Percentiles rank a stretch among this genome's conserved stretches.
phyloP scores from a whole-genome alignment of 2,113 vertebrate genomes.

The Petaurus breviceps region DNA sequence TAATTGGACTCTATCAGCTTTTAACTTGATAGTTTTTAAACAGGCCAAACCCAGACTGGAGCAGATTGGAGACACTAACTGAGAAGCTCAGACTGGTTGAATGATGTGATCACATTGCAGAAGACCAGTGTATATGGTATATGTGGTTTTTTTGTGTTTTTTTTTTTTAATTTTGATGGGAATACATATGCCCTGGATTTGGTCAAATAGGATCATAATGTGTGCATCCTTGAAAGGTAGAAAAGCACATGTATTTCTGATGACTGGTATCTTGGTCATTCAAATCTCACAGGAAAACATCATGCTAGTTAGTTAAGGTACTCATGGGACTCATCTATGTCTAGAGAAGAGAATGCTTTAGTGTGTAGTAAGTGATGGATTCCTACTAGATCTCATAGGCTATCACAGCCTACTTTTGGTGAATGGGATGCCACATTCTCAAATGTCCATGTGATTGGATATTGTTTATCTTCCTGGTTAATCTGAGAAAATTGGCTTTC shows the following conservation, averaged over 20 bases:
- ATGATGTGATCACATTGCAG: background rate
- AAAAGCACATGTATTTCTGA: slow-evolving; percentile 26
- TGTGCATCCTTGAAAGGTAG: slow-evolving; percentile 12
- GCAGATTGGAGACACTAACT: slow-evolving; percentile 15
- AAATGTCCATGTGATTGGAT: slow-evolving; percentile 9
- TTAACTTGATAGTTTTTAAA: slow-evolving; percentile 68
- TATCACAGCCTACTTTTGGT: slow-evolving; percentile 24
- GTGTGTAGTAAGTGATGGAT: slow-evolving; percentile 25
- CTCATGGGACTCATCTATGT: slow-evolving; percentile 24
- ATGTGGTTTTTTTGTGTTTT: background rate
- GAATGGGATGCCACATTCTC: slow-evolving; percentile 20
- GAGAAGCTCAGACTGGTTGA: background rate
- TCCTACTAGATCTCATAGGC: slow-evolving; percentile 43
- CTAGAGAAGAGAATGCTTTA: slow-evolving; percentile 33
- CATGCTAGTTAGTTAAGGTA: slow-evolving; percentile 36
- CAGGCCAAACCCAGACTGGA: slow-evolving; percentile 48
- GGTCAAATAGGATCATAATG: background rate
- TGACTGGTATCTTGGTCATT: slow-evolving; percentile 40
- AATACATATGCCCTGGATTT: slow-evolving; percentile 8
- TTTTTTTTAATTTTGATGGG: background rate
- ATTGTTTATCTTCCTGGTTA: slow-evolving; percentile 57
- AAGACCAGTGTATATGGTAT: background rate
- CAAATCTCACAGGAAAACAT: slow-evolving; percentile 15
- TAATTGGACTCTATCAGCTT: slow-evolving; percentile 69
- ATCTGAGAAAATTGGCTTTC: slow-evolving; percentile 50